Base-by-base conservation (phyloP, 2,797 vertebrate genomes). In the Rhinichthys osculus region DNA sequence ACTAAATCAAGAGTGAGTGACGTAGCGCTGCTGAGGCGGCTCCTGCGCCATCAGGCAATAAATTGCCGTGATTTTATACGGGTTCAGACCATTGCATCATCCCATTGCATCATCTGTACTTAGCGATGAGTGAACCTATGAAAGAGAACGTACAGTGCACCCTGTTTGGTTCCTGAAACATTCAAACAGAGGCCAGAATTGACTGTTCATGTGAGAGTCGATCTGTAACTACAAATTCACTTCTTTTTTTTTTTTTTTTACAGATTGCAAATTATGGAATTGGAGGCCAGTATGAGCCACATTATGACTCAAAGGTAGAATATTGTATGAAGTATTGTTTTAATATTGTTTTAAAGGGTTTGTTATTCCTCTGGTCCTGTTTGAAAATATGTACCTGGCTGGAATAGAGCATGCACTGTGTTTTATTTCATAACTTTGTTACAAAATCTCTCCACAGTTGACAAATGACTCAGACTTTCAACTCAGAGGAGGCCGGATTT, bases 231-330 rank as follows among this genome's bases (percentile, higher is more conserved):
- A 27, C 47, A 2, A 69, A 19, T 44, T 30, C 19, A 4, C 57
- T n/a, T n/a, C n/a, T n/a, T 17, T 57, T 23, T 47, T 14, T 11
- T 3, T 38, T 38, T 10, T 17, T 47, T 69, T 86, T 80, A 54
- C 59, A 97, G 96, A 95, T 97, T 78, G 96, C 96, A 87, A 97
- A 97, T 91, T 97, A 97, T 0, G 96, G 96, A 78, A 96, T 97
- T 93, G 96, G 96, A 92, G 96, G 96, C 82, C 96, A 97, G 73
- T 97, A 96, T 0, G 96, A 97, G 83, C 96, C 96, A 23, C 96
- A 97, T 89, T 97, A 96, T 1, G 96, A 97, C 90, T 88, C 86
- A 23, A 85, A 64, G 90, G 89, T 92, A 67, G 70, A 77, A 38
- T 40, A 64, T 3, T 70, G 13, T 23, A 6, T 94, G 50, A 14